Evolutionary conservation across 2,113 vertebrate species (phyloP), one percentile per base, ranked within the genome.

Genomic region (Xerus inauris): DNA sequence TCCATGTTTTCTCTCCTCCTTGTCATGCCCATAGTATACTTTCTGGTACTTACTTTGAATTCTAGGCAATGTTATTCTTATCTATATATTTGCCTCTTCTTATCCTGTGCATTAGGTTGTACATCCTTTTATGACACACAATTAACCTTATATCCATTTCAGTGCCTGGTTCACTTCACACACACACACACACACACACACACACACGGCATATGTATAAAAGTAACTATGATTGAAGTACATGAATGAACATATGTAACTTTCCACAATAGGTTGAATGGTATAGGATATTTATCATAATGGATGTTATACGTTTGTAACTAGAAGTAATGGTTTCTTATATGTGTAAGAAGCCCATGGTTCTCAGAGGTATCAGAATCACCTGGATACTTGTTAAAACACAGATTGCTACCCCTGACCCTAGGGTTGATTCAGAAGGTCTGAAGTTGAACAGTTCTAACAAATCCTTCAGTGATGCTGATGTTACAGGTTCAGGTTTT

Each of bases 51-150:
- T 89, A 71, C 54, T 45, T 3, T 13, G 62, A 83, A 89, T 95
- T 94, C 72, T 26, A 54, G 69, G 1, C 45, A 72, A 32, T 90
- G 32, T 45, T 93, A 76, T 42, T 57, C 57, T n/a, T 49, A n/a
- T 89, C 79, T 77, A 51, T 81, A 40, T 82, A 72, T 91, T 93
- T 81, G 30, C 16, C 16, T 97, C 69, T 89, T 75, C 1, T 26
- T 47, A 40, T 84, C 13, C 8, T 8, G 30, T 94, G 40, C 51
- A 19, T 45, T 89, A 13, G 20, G 72, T 87, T 77, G 40, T 54
- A 57, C 57, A n/a, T 16, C 24, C 28, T n/a, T 87, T 91, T 12
- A 32, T 40, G 42, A 59, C 49, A 92, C 59, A 80, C 47, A 45
- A 51, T 86, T 64, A 80, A 42, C 40, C 38, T 71, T 32, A 42